Evolutionary conservation across 1,140 invertebrate species (phyloP), one percentile per base, ranked within the genome.

Genomic region (Ostrea denselamellosa): DNA sequence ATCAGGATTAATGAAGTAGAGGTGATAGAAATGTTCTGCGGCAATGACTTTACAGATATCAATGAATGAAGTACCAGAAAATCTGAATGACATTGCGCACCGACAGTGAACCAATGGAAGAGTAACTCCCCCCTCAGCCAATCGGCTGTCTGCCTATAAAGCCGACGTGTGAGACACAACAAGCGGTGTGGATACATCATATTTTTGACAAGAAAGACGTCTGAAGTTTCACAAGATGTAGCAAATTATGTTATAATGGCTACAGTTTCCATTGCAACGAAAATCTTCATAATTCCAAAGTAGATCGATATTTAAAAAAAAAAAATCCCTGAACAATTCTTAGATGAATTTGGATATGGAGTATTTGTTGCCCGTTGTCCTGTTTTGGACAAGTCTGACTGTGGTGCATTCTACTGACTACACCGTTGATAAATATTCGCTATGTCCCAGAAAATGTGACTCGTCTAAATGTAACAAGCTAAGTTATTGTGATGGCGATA

Each of bases 401-500:
- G 7, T n/a, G 52, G 82, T 83, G 82, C n/a, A 53, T 8, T 83
- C 44, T 9, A 14, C 17, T 10, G 82, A 83, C 82, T 83, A 8
- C 52, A 34, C 82, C 1, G 82, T 54, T 0, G 25, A 34, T 28
- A 77, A 28, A 34, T 77, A 77, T 68, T 81, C 54, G 12, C 85
- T 86, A 14, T 93, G 92, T 88, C 88, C 88, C 0, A 90, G 82
- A 2, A 83, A 89, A 58, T 92, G 91, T 88, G 89, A 92, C 19
- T 83, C 88, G 19, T 65, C 86, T 5, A 89, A 88, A 71, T 93
- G 92, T 85, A 90, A 91, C 9, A 88, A 90, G 51, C 86, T 93
- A 19, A 89, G 90, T 58, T 93, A 91, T 68, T 93, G 92, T 83
- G 89, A 88, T 8, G 91, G 89, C 12, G 65, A 91, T 54, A 88